Percentiles rank a stretch among this genome's conserved stretches.
Evolutionary conservation across 2,797 vertebrate species (phyloP).

Genomic region (Oreonectes daqikongensis): DNA sequence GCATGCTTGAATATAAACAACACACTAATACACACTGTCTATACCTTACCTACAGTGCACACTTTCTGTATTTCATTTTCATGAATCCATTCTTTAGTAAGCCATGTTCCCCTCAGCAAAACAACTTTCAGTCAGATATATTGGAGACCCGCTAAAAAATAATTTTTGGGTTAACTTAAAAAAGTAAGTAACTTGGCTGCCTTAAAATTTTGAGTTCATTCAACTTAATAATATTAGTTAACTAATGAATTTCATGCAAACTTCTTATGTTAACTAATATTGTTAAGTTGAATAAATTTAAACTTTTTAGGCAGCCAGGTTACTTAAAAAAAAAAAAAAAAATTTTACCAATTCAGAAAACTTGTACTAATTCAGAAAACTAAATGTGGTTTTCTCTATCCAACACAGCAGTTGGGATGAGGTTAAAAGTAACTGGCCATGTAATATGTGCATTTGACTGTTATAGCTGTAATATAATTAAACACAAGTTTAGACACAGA

Average conservation of each 20-base stretch:
- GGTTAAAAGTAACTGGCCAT: not conserved
- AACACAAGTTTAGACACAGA: slow-evolving; percentile 52
- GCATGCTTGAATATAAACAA: not conserved
- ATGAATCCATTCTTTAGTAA: not conserved
- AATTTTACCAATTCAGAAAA: no score
- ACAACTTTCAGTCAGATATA: not conserved
- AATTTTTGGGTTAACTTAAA: no score
- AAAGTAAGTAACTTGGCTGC: no score
- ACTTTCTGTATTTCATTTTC: slow-evolving; percentile 47
- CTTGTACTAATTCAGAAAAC: not conserved
- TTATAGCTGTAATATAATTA: slow-evolving; percentile 59
- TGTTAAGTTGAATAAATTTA: no score
- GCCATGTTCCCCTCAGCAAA: not conserved
- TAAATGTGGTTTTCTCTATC: not conserved
- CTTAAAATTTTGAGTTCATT: no score
- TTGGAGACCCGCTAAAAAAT: not conserved
- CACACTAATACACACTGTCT: not conserved
- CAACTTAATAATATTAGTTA: no score
- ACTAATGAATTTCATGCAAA: no score
- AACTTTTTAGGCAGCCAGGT: no score
- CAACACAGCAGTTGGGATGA: no score
- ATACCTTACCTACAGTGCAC: not conserved
- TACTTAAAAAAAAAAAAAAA: no score
- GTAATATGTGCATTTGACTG: slow-evolving; percentile 42
- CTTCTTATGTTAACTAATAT: no score